Percentiles rank a stretch among this genome's conserved stretches.
Conservation (phyloP, 2,888 invertebrate species). For the Metopia argyrocephala region DNA sequence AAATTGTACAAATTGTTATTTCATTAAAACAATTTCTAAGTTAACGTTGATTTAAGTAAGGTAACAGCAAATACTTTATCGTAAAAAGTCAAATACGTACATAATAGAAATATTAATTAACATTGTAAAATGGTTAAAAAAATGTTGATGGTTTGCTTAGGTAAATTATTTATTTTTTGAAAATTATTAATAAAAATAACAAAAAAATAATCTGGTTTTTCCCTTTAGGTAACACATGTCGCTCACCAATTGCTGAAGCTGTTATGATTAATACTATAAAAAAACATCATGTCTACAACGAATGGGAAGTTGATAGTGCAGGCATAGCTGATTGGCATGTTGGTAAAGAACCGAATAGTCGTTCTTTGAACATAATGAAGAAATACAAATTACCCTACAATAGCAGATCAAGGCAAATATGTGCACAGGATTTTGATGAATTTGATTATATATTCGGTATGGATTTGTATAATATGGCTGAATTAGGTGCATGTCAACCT, state of each 20-base stretch:
- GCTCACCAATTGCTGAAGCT: constrained; percentile 97
- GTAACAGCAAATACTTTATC: neutral
- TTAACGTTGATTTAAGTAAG: no score
- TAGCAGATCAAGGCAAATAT: constrained; percentile 88
- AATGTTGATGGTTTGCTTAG: constrained; percentile 77
- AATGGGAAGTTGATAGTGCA: constrained; percentile 94
- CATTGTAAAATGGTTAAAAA: constrained; percentile 70
- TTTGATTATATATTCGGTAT: constrained; percentile 97
- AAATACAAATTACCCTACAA: constrained; percentile 86
- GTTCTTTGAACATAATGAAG: constrained; percentile 86
- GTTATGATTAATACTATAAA: constrained; percentile 88
- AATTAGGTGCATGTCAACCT: constrained; percentile 83
- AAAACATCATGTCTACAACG: constrained; percentile 81
- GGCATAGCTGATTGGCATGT: constrained; percentile 93
- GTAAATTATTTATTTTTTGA: constrained; percentile 48
- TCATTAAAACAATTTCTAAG: no score
- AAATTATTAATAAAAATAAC: constrained; percentile 77
- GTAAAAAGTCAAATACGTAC: neutral
- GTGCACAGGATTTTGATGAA: constrained; percentile 85
- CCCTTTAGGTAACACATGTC: constrained; percentile 91
- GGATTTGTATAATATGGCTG: constrained; percentile 92
- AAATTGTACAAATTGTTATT: no score
- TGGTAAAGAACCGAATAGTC: constrained; percentile 88
- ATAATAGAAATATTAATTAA: neutral
- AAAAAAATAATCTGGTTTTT: neutral